Base-by-base conservation (phyloP, 2,888 invertebrate species). In the Dryobota labecula region DNA sequence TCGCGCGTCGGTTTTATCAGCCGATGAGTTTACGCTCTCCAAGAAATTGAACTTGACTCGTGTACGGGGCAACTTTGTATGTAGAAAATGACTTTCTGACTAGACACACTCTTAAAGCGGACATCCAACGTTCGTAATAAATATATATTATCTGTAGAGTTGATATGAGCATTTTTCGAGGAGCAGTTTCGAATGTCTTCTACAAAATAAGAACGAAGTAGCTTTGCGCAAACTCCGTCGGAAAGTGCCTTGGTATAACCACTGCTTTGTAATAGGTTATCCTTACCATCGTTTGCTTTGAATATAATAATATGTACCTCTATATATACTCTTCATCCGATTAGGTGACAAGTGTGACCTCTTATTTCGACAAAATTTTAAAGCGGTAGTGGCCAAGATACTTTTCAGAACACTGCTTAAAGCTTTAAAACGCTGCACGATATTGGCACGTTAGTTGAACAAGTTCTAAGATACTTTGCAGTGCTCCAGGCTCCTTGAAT, bases 171-270 rank as follows among this genome's bases (percentile, higher is more conserved):
- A 77, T 86, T 88, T 84, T 77, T 86, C 76, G 73, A 84, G 73
- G 73, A 83, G 74, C 77, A 82, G 84, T 88, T 86, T 86, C 82
- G 84, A 90, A 89, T 87, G 83, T 88, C 86, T 86, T 85, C 76
- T 82, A 82, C 86, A 81, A 90, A 91, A 90, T 90, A 89, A 90
- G 90, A 87, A 84, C 86, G 76, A 81, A 81, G 72, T 83, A 74
- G 68, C 74, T 89, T 83, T 91, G 91, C 90, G 92, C 91, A 92
- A 88, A 90, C 92, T 91, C 90, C 75, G 81, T 64, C 69, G 72
- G 83, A 87, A 90, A 89, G 84, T 87, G 87, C 86, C 86, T 84
- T 83, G 72, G 80, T 74, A 49, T 64, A 70, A 63, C 73, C 68
- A 69, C 36, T 54, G n/a, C 60, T 47, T 74, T 68, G 57, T 72